Evolutionary conservation across 1,140 invertebrate genomes (phyloP), one percentile per base, ranked within the genome.

Genomic region (Lanistes nyassanus): DNA sequence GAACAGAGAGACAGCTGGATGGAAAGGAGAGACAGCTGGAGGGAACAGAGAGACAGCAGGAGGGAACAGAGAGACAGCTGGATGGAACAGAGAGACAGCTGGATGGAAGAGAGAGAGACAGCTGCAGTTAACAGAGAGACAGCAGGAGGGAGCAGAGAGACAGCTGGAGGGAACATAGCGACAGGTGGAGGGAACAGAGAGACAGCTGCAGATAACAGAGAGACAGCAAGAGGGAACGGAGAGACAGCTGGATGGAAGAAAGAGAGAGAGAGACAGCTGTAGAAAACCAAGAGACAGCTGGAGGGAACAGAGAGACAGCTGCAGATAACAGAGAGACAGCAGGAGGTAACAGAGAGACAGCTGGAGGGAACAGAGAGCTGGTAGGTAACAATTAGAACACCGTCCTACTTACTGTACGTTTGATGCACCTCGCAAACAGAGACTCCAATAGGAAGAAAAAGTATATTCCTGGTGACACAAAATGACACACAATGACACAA

Each of bases 361-460:
- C 7, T 67, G 65, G 26, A 13, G 65, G 0, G 37, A 13, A 67
- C n/a, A n/a, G n/a, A n/a, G n/a, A n/a, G 13, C 23, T 13, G 13
- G 13, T 53, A 53, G 51, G 23, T 13, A 53, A 23, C 51, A 23
- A 53, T 11, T 11, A 13, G 13, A 53, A 53, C 51, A 53, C 13
- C 13, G 13, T 53, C 13, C 47, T 68, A 69, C 60, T n/a, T 26
- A 65, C 60, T 6, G 73, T 47, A 31, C 66, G 73, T 16, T 39
- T 26, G 26, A 34, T 51, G 42, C 37, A 68, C 9, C 60, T 60
- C 21, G 39, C 29, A 26, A 76, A 69, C 13, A 70, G 3, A 11
- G 68, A 47, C 56, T 76, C 75, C 67, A 76, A 19, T 9, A 76
- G 39, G 60, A 56, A 76, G 56, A 76, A 76, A 29, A 60, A 51